Base-by-base conservation (phyloP, 1,140 invertebrate genomes). In the Trachelipus rathkii region DNA sequence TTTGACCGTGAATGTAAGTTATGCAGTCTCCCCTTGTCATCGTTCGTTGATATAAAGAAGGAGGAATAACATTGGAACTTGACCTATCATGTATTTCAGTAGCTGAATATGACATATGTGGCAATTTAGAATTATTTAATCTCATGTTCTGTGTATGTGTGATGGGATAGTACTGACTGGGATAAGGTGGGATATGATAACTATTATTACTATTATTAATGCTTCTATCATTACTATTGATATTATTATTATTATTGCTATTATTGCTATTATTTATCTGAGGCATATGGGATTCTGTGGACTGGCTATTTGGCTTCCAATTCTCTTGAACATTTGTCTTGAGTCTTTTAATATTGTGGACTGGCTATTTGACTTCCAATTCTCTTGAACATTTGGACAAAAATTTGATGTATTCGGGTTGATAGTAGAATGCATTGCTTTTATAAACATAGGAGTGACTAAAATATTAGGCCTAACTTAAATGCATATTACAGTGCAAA, bases 1-100 rank as follows among this genome's bases (percentile, higher is more conserved):
- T 85, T 79, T 87, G 85, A 9, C 85, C 84, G 83, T 86, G 82
- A 76, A 66, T 82, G 70, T 83, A 83, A 0, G 82, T 79, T 10
- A 83, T 78, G 8, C 50, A 60, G 50, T 13, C 19, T 13, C 50
- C 50, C 8, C 50, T 60, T 60, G 50, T 13, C 50, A 60, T 60
- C 3, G 50, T 60, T 15, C 19, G 50, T 60, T 13, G 50, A 60
- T 60, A 60, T 19, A 60, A 60, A 60, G 11, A 19, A 60, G 50
- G 19, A 60, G 50, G 50, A 60, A 60, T 19, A 13, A 19, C 50
- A 19, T 19, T 19, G 4, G 50, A 60, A 60, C 19, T 60, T 60
- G 11, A 19, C 8, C 68, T 82, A 79, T 43, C 76, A n/a, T 24
- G 70, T 8, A 60, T 60, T 15, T 60, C 50, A 13, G 50, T 13